Evolutionary conservation across 2,113 vertebrate species (phyloP).

Genomic region (Nothoprocta pentlandii): DNA sequence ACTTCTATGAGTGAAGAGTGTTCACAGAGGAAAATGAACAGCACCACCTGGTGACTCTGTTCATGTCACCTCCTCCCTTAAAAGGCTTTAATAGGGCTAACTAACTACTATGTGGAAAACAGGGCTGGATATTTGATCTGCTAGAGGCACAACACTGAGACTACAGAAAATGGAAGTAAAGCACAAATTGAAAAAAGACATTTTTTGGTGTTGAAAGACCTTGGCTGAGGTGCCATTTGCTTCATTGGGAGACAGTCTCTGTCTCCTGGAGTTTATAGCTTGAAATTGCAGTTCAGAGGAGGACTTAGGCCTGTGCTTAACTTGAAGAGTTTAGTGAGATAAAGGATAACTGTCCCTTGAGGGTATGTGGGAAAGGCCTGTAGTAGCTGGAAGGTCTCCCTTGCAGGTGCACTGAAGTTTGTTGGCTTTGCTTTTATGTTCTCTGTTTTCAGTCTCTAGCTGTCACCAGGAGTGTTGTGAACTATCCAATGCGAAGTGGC

Average conservation of each 20-base stretch:
- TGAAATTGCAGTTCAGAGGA: background rate
- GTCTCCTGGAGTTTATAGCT: background rate
- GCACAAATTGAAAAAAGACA: background rate
- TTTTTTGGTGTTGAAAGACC: background rate
- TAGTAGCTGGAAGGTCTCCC: background rate
- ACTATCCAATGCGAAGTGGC: background rate
- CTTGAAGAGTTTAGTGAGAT: background rate
- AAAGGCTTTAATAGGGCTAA: background rate
- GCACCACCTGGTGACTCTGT: conserved; percentile 40
- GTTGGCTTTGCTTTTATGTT: background rate
- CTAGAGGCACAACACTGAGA: background rate
- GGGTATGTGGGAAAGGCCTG: background rate
- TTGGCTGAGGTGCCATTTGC: background rate
- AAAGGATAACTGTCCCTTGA: background rate
- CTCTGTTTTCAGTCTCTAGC: background rate
- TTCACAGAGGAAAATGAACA: background rate
- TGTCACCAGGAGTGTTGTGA: background rate
- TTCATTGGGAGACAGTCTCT: background rate
- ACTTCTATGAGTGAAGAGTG: background rate
- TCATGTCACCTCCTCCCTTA: background rate
- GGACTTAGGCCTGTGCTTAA: background rate
- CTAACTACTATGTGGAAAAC: background rate
- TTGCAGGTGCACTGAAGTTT: background rate
- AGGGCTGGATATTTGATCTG: background rate
- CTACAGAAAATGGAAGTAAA: background rate